Evolutionary conservation across 2,888 invertebrate genomes (phyloP).

Genomic region (Carcina quercana): DNA sequence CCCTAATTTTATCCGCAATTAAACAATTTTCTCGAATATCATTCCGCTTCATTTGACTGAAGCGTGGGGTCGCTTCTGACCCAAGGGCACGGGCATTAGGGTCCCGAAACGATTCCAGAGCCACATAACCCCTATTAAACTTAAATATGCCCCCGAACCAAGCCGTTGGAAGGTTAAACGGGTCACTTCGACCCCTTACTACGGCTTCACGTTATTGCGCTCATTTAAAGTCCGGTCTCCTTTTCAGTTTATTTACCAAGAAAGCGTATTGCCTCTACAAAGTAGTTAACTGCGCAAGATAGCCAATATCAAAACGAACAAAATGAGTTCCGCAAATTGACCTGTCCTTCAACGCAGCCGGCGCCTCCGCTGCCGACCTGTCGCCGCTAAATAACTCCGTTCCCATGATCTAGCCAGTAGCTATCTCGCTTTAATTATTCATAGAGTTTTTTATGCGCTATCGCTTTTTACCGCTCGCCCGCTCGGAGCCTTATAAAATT

Average conservation of each 20-base stretch:
- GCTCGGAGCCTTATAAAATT: constrained; percentile 66
- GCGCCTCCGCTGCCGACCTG: constrained; percentile 53
- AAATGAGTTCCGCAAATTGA: constrained; percentile 66
- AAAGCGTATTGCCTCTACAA: constrained; percentile 45
- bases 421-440: constrained; percentile 74
- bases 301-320: constrained; percentile 43
- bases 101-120: constrained; percentile 52
- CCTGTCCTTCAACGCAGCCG: constrained; percentile 60
- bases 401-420: constrained; percentile 73
- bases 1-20: constrained; percentile 66
- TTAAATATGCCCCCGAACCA: constrained; percentile 69
- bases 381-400: constrained; percentile 66
- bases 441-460: constrained; percentile 69
- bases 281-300: constrained; percentile 23
- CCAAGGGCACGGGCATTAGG: constrained; percentile 57
- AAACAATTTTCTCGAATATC: constrained; percentile 71
- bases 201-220: constrained; percentile 38
- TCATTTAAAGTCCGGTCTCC: constrained; percentile 28
- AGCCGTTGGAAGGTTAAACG: constrained; percentile 40
- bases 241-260: constrained; percentile 45
- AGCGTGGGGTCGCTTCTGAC: constrained; percentile 50
- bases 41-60: constrained; percentile 51
- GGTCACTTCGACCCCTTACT: constrained; percentile 44
- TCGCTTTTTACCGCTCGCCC: constrained; percentile 65
- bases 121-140: constrained; percentile 63